Evolutionary conservation across 2,888 invertebrate species (phyloP), one percentile per base, ranked within the genome.

Genomic region (Cylloceria caligata): DNA sequence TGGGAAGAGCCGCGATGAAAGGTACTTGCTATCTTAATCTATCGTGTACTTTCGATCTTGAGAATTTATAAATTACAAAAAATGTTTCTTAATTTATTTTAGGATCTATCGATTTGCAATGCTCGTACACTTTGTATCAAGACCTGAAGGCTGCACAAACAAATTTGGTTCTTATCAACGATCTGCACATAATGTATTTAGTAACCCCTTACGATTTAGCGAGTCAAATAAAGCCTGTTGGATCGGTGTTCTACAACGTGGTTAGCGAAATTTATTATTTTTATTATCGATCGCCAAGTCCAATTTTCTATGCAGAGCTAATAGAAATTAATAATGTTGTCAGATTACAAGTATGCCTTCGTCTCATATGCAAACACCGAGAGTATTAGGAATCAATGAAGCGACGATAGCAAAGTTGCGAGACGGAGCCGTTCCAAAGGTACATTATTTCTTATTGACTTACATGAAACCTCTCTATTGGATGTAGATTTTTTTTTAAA

Each of bases 141-240:
- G 98, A 98, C 90, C 93, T 99, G 80, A 93, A 94, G 82, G 91
- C 92, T 71, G 98, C 97, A 0, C 95, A 97, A 85, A 94, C 94
- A 64, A 95, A 96, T 64, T 93, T 99, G 75, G 97, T 98, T 13
- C 94, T 99, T 62, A 93, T 96, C 87, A 97, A 97, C 86, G 95
- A 96, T 89, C 94, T 98, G 45, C 99, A 99, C 93, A 94, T 99
- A 21, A 93, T 99, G 68, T 98, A 97, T 93, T 93, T 99, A 39
- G 96, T 98, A 74, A 96, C 98, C 21, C 97, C 97, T 13, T 95
- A 97, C 90, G 96, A 96, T 88, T 91, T 95, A 80, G 92, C 94
- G 1, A 94, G 94, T 67, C 94, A 94, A 71, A 91, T 96, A 21
- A 93, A 92, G 64, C 95, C 94, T 0, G 90, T 93, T 42, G 93